These are phyloP conservation scores for Philonicus albiceps DNA, from an alignment of 2,888 invertebrate species.

Conservation along the genomic window DNA sequence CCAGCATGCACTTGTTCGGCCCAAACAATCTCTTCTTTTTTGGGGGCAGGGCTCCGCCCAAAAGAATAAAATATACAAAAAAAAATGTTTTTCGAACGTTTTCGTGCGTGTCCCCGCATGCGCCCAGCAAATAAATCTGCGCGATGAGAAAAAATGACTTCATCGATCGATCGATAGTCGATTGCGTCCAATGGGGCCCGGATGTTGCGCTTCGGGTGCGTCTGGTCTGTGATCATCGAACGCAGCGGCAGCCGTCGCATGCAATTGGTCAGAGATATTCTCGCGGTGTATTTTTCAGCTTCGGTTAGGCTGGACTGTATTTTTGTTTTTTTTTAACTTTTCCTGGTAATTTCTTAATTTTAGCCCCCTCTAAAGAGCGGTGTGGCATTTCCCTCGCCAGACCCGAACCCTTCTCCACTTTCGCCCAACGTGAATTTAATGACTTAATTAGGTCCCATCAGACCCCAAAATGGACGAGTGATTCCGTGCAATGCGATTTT, in stretches of 20 bases:
- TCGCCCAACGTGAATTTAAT: neutral
- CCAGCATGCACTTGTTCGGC: neutral
- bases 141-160: constrained; percentile 5
- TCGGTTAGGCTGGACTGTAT: neutral
- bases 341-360: constrained; percentile 17
- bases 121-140: neutral
- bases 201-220: neutral
- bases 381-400: neutral
- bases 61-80: neutral
- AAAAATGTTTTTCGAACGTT: neutral
- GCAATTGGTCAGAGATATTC: constrained; percentile 5
- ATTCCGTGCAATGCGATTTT: neutral
- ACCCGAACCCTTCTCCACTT: neutral
- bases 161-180: constrained; percentile 29
- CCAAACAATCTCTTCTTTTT: constrained; percentile 3
- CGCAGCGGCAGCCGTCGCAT: neutral
- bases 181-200: neutral
- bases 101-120: neutral
- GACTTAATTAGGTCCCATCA: constrained; percentile 22
- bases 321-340: neutral
- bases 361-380: neutral
- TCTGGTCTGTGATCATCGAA: neutral
- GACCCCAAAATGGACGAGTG: neutral
- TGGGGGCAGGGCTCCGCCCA: neutral
- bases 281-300: neutral